Base-by-base conservation (phyloP, 2,888 invertebrate genomes). In the Diarsia mendica region DNA sequence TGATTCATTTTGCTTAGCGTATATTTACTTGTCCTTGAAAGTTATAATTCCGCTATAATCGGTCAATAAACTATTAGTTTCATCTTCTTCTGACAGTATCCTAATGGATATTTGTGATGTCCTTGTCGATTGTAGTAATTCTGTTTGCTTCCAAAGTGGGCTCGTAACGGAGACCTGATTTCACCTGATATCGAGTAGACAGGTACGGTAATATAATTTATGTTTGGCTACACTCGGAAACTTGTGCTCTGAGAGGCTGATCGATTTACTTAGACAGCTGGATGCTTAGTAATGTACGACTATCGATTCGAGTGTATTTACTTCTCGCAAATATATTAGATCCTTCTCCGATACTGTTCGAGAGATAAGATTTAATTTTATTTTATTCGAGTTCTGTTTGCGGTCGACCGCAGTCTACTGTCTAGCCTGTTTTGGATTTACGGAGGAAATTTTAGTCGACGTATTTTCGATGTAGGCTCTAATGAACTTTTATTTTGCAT, bases 161-260 rank as follows among this genome's bases (percentile, higher is more conserved):
- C 72, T 75, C 82, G 81, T 86, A 85, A 83, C 68, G 82, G 83
- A 85, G 86, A 88, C 83, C 81, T 81, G 82, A 84, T 83, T 85
- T 85, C 87, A 88, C 83, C 81, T 81, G 82, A 84, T 83, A 85
- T 85, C 87, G 70, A 83, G 86, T 84, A 87, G 87, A 79, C 77
- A 87, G 82, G 85, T 85, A 84, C 75, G 74, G 85, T 89, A 91
- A 91, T 90, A 84, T 87, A 88, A 91, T 91, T 91, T 91, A 83
- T 85, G 85, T 88, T 85, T 85, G 85, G 84, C 84, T 85, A 86
- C 71, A 71, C 81, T 83, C 77, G 73, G 80, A 71, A 86, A 87
- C 83, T 87, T 88, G 77, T 81, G 66, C 82, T 75, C 81, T 76
- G 74, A 84, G 85, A 85, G 81, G 72, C 68, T 83, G 85, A 90